Conservation (phyloP, 2,888 invertebrate genomes). For the Aspidiotus rigidus region DNA sequence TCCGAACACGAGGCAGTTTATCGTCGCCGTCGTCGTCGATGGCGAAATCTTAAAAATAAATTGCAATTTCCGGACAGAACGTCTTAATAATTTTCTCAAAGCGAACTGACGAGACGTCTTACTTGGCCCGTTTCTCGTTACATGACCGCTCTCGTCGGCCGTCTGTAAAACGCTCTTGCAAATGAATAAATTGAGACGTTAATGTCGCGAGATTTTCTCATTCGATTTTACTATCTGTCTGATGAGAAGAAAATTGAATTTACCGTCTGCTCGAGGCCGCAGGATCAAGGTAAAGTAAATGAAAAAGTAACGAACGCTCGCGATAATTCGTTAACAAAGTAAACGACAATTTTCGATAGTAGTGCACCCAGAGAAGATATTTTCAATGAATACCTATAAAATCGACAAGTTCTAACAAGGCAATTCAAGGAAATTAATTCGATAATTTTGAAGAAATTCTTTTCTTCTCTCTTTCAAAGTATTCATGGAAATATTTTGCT, state of each 20-base stretch:
- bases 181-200: constrained; percentile 20
- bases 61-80: constrained; percentile 29
- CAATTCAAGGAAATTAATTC: not conserved
- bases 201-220: constrained; percentile 20
- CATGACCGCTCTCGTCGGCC: not conserved
- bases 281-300: too few relatives aligned
- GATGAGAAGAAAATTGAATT: constrained; percentile 20
- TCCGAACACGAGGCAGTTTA: too few relatives aligned
- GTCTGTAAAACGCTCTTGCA: constrained; percentile 11
- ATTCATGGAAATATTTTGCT: not conserved
- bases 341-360: too few relatives aligned
- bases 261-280: constrained; percentile 11
- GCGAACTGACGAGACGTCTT: constrained; percentile 18
- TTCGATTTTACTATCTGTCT: constrained; percentile 12
- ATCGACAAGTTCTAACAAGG: too few relatives aligned
- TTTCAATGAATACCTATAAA: too few relatives aligned
- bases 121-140: constrained; percentile 17
- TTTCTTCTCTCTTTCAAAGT: not conserved
- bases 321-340: too few relatives aligned
- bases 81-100: constrained; percentile 31
- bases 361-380: too few relatives aligned
- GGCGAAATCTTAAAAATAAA: constrained; percentile 27
- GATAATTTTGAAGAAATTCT: not conserved
- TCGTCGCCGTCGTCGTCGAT: constrained; percentile 16
- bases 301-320: too few relatives aligned